Conservation (phyloP, 2,888 invertebrate species). For the Drosophila ustulata region DNA sequence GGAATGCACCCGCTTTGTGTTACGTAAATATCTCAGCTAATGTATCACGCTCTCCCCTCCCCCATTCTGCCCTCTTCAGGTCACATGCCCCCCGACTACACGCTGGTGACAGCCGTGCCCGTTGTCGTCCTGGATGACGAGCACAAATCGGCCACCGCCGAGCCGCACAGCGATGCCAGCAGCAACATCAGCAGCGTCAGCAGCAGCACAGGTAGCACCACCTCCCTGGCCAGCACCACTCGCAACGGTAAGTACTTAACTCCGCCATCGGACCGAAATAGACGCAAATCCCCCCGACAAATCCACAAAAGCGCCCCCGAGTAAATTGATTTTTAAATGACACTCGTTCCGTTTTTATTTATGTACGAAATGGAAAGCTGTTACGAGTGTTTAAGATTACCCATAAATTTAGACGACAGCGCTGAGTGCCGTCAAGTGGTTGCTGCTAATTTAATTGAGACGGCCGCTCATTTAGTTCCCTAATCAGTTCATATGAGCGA, state of each 20-base stretch:
- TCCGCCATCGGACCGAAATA: constrained; percentile 34
- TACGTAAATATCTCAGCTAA: neutral
- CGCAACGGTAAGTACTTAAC: constrained; percentile 70
- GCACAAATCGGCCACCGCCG: constrained; percentile 62
- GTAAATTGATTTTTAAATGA: constrained; percentile 65
- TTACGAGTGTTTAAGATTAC: constrained; percentile 17
- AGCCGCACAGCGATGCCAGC: constrained; percentile 35
- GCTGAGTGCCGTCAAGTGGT: constrained; percentile 38
- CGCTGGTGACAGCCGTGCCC: constrained; percentile 91
- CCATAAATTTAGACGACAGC: constrained; percentile 54
- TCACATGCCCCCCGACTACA: constrained; percentile 87
- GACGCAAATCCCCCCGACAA: constrained; percentile 11
- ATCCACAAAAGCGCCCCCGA: constrained; percentile 19
- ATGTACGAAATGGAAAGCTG: constrained; percentile 9
- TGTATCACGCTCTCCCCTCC: neutral
- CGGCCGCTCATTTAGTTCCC: neutral
- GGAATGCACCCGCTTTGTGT: constrained; percentile 18
- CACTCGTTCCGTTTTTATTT: constrained; percentile 25
- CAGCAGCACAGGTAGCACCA: constrained; percentile 45
- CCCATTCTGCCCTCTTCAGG: constrained; percentile 57
- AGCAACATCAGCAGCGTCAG: constrained; percentile 37
- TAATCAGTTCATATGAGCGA: neutral
- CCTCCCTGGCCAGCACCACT: constrained; percentile 71
- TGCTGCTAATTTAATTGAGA: constrained; percentile 45
- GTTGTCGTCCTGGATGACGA: constrained; percentile 92